These are phyloP conservation scores for Achatina immaculata DNA, from an alignment of 1,140 invertebrate species.

Conservation along the genomic window DNA sequence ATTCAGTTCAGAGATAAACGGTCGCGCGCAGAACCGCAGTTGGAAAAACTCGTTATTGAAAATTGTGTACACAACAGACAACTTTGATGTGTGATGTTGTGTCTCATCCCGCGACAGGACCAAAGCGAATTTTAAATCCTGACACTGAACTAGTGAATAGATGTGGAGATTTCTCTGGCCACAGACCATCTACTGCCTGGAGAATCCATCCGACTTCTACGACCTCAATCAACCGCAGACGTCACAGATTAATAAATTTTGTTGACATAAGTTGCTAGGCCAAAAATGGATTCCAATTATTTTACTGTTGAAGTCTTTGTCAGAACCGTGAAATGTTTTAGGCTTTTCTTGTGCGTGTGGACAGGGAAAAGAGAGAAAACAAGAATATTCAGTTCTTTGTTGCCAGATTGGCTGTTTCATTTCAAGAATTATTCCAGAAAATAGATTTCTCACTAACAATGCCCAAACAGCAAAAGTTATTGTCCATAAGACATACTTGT, in stretches of 20 bases:
- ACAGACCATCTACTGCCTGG: neutral
- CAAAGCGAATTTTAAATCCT: slow-evolving; percentile 2
- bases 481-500: too few species aligned
- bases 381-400: too few species aligned
- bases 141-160: slow-evolving; percentile 4
- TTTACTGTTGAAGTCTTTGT: neutral
- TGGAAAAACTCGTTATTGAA: slow-evolving; percentile 6
- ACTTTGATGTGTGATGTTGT: neutral
- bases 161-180: slow-evolving; percentile 2
- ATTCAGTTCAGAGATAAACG: neutral
- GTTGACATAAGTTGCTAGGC: slow-evolving; percentile 30
- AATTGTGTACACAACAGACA: neutral
- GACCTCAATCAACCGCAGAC: slow-evolving; percentile 24
- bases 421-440: too few species aligned
- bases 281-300: slow-evolving; percentile 24
- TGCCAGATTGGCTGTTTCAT: too few species aligned
- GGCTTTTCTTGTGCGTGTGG: neutral
- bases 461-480: too few species aligned
- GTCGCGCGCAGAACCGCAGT: neutral
- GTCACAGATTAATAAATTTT: slow-evolving; percentile 19
- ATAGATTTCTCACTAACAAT: too few species aligned
- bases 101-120: neutral
- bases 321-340: neutral
- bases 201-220: neutral
- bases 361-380: neutral